phyloP scores from a whole-genome alignment of 2,113 vertebrate species.

The Ancistrus triradiatus region DNA sequence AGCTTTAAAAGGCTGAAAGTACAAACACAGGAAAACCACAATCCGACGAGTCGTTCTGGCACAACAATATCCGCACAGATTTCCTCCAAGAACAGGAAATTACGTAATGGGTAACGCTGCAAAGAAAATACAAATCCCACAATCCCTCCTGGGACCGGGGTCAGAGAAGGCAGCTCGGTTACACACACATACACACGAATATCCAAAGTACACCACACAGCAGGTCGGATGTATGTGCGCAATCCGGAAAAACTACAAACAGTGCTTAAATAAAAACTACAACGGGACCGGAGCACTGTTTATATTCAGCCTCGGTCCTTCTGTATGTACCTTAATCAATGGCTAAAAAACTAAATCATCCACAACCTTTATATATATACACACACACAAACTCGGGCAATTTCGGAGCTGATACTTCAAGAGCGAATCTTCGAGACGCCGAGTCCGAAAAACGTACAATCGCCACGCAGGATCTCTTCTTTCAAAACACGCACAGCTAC shows the following conservation, averaged over 20 bases:
- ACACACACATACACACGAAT: constrained; percentile 9
- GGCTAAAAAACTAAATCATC: constrained; percentile 39
- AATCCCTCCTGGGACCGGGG: neutral
- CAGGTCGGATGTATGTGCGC: constrained; percentile 20
- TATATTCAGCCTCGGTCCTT: neutral
- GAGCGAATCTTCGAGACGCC: neutral
- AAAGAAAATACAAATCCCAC: constrained; percentile 18
- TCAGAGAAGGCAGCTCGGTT: constrained; percentile 24
- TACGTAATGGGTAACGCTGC: neutral
- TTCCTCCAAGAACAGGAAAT: constrained; percentile 1
- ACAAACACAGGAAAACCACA: constrained; percentile 25
- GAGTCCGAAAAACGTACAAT: too few species aligned
- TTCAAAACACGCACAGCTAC: too few species aligned
- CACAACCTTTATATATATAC: constrained; percentile 38
- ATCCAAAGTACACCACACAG: constrained; percentile 17
- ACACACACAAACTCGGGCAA: neutral
- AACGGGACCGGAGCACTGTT: neutral
- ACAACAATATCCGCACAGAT: constrained; percentile 19
- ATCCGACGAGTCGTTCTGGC: constrained; percentile 34
- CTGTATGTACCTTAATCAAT: constrained; percentile 29
- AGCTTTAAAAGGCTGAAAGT: constrained; percentile 1
- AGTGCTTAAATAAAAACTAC: constrained; percentile 33
- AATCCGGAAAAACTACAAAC: constrained; percentile 15
- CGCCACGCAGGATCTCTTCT: too few species aligned
- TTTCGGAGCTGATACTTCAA: neutral